Conservation (phyloP, 2,797 vertebrate species). For the Sciurus vulgaris region DNA sequence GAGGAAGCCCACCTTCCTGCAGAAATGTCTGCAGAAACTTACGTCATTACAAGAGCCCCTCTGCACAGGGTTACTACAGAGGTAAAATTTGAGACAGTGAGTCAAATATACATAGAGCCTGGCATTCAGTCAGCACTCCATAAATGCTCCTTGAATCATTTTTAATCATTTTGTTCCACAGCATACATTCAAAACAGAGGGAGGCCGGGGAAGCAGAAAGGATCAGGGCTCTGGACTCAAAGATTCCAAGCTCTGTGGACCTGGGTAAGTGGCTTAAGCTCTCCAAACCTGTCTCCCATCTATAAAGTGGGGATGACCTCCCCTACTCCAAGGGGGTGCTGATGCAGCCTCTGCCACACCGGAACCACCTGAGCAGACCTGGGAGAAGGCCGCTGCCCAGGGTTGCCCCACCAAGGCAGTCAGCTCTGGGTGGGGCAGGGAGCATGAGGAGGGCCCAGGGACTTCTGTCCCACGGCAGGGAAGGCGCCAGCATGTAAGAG, state of each 20-base stretch:
- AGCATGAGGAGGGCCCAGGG: too few relatives aligned
- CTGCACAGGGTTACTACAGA: not conserved
- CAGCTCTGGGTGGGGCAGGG: not conserved
- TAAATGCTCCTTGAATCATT: not conserved
- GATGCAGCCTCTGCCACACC: rapidly evolving
- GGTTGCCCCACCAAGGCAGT: not conserved
- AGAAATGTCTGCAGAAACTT: not conserved
- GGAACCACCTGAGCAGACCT: not conserved
- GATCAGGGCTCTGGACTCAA: not conserved
- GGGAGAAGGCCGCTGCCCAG: not conserved
- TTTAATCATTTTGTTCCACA: not conserved
- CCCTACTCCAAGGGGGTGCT: not conserved
- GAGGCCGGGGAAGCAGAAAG: not conserved
- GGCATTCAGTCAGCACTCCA: not conserved
- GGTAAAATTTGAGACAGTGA: not conserved
- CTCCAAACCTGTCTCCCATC: not conserved
- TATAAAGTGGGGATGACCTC: not conserved
- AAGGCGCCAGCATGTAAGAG: not conserved
- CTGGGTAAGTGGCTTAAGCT: not conserved
- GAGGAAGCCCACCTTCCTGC: not conserved
- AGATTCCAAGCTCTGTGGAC: not conserved
- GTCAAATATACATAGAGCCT: not conserved
- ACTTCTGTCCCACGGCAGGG: too few relatives aligned
- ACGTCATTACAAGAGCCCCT: rapidly evolving
- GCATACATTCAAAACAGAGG: not conserved